Evolutionary conservation across 2,888 invertebrate species (phyloP).

Genomic region (Apamea crenata): DNA sequence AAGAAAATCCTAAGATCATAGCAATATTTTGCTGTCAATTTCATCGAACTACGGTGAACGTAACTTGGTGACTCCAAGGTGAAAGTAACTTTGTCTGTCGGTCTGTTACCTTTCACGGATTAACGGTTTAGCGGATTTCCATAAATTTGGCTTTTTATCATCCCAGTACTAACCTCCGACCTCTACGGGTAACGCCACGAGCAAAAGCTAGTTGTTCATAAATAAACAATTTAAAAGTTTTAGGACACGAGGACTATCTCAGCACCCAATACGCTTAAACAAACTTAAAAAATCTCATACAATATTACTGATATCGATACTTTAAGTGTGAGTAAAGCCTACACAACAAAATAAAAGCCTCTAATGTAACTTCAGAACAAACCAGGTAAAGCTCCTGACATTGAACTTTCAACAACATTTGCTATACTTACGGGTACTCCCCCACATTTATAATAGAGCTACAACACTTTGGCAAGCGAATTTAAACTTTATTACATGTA

Average conservation of each 20-base stretch:
- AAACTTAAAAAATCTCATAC: slow-evolving; percentile 13
- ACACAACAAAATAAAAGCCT: slow-evolving; percentile 52
- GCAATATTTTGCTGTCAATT: not conserved
- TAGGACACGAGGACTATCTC: not conserved
- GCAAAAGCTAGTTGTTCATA: not conserved
- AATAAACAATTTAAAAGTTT: slow-evolving; percentile 7
- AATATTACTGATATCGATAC: slow-evolving; percentile 12
- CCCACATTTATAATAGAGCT: slow-evolving; percentile 36
- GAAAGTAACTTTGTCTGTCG: not conserved
- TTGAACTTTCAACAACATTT: slow-evolving; percentile 62
- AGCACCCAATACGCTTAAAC: slow-evolving; percentile 16
- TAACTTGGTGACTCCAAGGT: too few relatives aligned
- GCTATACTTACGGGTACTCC: slow-evolving; percentile 17
- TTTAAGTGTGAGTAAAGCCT: slow-evolving; percentile 25
- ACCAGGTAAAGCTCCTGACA: slow-evolving; percentile 59
- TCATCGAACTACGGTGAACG: not conserved
- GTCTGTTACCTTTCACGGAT: not conserved
- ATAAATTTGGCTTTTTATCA: not conserved
- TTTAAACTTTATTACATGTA: not conserved
- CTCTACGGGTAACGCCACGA: not conserved
- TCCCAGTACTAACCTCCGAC: not conserved
- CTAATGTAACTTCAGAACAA: slow-evolving; percentile 48
- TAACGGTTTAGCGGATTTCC: not conserved
- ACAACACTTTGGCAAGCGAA: not conserved
- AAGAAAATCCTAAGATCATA: not conserved